phyloP scores from a whole-genome alignment of 2,113 vertebrate species.

The Onychostruthus taczanowskii region DNA sequence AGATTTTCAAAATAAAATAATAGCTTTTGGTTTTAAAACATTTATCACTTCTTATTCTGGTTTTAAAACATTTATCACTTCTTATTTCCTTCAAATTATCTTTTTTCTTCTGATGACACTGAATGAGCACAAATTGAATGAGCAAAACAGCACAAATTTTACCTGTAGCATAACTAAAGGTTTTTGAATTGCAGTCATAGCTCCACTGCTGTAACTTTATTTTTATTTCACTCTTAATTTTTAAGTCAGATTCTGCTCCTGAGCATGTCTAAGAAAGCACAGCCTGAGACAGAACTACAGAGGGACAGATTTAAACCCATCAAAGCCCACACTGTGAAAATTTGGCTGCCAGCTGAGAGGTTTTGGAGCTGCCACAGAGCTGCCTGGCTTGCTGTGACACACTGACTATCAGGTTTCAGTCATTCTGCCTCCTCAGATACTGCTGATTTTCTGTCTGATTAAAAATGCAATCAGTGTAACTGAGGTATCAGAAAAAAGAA shows the following conservation, averaged over 20 bases:
- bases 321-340: background rate
- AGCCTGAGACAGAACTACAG: background rate
- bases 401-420: background rate
- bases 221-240: background rate
- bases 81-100: background rate
- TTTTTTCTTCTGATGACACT: rapidly evolving
- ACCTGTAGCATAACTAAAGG: background rate
- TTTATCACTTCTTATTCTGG: background rate
- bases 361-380: rapidly evolving
- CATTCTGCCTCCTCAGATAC: background rate
- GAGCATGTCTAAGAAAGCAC: rapidly evolving
- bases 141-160: background rate
- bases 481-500: rapidly evolving
- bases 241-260: background rate
- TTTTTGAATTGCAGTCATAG: background rate
- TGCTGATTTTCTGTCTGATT: background rate
- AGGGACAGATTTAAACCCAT: background rate
- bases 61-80: background rate
- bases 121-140: background rate
- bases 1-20: background rate
- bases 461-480: background rate
- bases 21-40: background rate
- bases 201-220: background rate
- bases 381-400: background rate
- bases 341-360: background rate